Percentiles rank a stretch among this genome's conserved stretches.
These are phyloP conservation scores for Tiliqua scincoides DNA, from an alignment of 2,113 vertebrate genomes.

Conservation along the genomic window DNA sequence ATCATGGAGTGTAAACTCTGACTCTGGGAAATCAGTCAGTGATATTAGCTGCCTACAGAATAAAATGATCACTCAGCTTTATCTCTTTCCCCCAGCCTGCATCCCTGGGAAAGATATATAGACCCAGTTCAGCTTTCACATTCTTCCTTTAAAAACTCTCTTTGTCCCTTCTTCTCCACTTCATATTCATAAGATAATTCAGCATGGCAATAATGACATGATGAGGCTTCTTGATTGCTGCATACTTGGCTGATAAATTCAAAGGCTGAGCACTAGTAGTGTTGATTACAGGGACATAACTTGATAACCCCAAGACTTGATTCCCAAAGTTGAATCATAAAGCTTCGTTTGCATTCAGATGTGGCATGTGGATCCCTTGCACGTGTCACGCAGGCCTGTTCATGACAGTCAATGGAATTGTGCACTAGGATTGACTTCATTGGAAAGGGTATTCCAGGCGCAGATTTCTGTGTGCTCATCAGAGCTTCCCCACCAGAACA, in stretches of 20 bases:
- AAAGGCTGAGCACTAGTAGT: neutral
- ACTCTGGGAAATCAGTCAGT: slow-evolving; percentile 13
- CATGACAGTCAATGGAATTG: neutral
- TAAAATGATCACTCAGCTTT: neutral
- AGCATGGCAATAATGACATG: rapidly evolving
- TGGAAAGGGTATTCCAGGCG: neutral
- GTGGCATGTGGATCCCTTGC: neutral
- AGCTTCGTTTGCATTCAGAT: neutral
- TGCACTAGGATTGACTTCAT: neutral
- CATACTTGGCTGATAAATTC: neutral
- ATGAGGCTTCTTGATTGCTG: neutral
- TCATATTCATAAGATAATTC: neutral
- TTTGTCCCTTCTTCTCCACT: neutral
- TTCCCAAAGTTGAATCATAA: neutral
- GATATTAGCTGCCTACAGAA: neutral
- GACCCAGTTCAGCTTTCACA: neutral
- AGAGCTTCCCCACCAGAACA: neutral
- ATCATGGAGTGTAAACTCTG: neutral
- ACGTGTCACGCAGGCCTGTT: neutral
- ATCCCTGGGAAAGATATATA: neutral
- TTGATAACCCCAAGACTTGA: neutral
- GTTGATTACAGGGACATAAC: neutral
- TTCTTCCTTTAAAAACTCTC: neutral
- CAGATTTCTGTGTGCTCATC: neutral
- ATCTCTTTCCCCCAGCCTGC: neutral